phyloP scores from a whole-genome alignment of 2,113 vertebrate genomes.

The Myotis yumanensis region DNA sequence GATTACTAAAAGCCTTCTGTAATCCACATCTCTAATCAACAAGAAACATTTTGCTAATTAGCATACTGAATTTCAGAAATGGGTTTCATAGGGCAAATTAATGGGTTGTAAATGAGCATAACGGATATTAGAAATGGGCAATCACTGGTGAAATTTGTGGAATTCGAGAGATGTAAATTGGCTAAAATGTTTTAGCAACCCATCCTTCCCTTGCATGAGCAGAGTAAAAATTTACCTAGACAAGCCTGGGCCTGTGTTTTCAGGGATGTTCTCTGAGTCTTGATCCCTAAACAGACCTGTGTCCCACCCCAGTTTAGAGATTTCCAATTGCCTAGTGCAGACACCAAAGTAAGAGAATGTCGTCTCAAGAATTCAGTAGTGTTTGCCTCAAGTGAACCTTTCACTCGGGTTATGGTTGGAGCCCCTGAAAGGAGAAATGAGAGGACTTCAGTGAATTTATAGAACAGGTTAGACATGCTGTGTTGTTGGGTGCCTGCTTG shows the following conservation, averaged over 20 bases:
- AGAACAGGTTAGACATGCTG: background rate
- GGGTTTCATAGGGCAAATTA: constrained; percentile 70
- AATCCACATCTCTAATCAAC: constrained; percentile 67
- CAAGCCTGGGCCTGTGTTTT: background rate
- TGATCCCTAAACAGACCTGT: background rate
- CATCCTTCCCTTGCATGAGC: background rate
- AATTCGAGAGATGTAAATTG: constrained; percentile 1
- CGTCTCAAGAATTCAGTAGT: background rate
- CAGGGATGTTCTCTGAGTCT: background rate
- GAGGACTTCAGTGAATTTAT: background rate
- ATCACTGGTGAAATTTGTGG: constrained; percentile 47
- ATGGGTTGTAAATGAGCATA: constrained; percentile 69
- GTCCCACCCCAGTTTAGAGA: background rate
- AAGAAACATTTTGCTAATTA: constrained; percentile 71
- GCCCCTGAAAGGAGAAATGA: background rate
- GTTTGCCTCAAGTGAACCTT: background rate
- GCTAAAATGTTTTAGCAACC: background rate
- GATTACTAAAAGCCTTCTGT: constrained; percentile 65
- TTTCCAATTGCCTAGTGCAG: background rate
- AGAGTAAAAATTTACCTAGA: background rate
- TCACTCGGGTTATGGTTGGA: background rate
- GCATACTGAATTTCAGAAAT: constrained; percentile 73
- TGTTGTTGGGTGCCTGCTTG: background rate
- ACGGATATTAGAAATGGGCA: constrained; percentile 64
- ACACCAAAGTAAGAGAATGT: background rate